Percentiles rank a stretch among this genome's conserved stretches.
Conservation (phyloP, 2,888 invertebrate species). For the Hypomecis atomaria region DNA sequence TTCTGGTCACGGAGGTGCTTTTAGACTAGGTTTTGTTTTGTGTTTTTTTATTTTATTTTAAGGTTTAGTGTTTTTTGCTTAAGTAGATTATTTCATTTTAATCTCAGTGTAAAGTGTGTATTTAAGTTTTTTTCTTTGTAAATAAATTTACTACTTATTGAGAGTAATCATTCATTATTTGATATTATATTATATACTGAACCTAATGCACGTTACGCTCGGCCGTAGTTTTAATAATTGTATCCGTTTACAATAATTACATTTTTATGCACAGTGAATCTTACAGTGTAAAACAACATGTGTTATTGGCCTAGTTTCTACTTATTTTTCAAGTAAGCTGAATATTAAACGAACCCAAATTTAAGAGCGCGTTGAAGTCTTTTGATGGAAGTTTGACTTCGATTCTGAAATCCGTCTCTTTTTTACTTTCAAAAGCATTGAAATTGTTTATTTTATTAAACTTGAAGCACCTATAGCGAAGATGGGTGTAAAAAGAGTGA, state of each 20-base stretch:
- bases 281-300: slow-evolving; percentile 30
- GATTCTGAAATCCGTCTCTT: background rate
- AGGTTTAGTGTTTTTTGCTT: no score
- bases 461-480: background rate
- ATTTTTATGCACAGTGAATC: slow-evolving; percentile 35
- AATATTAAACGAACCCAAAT: slow-evolving; percentile 13
- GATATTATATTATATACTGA: background rate
- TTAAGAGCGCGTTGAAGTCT: slow-evolving; percentile 33
- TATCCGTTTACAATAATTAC: slow-evolving; percentile 42
- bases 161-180: no score
- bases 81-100: no score
- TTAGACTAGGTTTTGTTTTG: no score
- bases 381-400: slow-evolving; percentile 12
- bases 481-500: background rate
- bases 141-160: no score
- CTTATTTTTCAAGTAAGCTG: slow-evolving; percentile 15
- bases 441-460: background rate
- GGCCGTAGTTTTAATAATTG: slow-evolving; percentile 37
- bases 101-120: no score
- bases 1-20: no score
- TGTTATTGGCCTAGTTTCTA: slow-evolving; percentile 46
- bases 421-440: background rate
- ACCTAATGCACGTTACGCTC: background rate
- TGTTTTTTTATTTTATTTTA: no score
- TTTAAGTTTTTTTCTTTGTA: no score